These are phyloP conservation scores for Lepidocyrtinus sp. DNA, from an alignment of 2,888 invertebrate species.

Conservation along the genomic window DNA sequence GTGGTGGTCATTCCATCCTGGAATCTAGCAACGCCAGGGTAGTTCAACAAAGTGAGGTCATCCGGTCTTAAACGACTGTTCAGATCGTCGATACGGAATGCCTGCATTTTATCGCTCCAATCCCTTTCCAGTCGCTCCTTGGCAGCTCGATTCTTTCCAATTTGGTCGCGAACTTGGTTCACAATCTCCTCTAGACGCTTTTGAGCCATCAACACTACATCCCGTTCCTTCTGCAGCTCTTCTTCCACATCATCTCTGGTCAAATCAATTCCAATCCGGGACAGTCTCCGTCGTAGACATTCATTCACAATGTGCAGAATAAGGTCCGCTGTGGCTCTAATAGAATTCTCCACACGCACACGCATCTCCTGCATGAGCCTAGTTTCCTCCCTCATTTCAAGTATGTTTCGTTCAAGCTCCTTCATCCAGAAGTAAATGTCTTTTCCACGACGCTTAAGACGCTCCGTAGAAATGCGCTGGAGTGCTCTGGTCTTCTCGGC, in stretches of 20 bases:
- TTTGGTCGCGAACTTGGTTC: slow-evolving; percentile 80
- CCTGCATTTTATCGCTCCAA: slow-evolving; percentile 91
- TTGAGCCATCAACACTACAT: slow-evolving; percentile 66
- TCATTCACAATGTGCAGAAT: slow-evolving; percentile 78
- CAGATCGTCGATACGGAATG: slow-evolving; percentile 81
- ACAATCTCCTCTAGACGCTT: slow-evolving; percentile 65
- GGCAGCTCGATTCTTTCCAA: slow-evolving; percentile 83
- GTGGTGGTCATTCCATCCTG: slow-evolving; percentile 87
- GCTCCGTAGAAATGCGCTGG: slow-evolving; percentile 67
- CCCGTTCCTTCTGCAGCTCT: slow-evolving; percentile 78
- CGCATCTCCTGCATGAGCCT: slow-evolving; percentile 66
- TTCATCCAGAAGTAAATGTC: slow-evolving; percentile 84
- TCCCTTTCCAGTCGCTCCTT: slow-evolving; percentile 89
- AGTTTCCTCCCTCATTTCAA: slow-evolving; percentile 67
- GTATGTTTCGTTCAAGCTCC: slow-evolving; percentile 78
- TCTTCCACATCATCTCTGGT: slow-evolving; percentile 84
- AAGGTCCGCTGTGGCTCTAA: slow-evolving; percentile 68
- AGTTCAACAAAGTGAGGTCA: slow-evolving; percentile 82
- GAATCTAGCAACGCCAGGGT: slow-evolving; percentile 85
- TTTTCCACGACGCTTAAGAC: slow-evolving; percentile 75
- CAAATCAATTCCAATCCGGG: slow-evolving; percentile 81
- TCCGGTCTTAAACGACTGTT: slow-evolving; percentile 81
- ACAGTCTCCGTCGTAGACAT: slow-evolving; percentile 81
- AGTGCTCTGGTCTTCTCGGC: slow-evolving; percentile 64
- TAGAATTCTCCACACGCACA: slow-evolving; percentile 67